Base-by-base conservation (phyloP, 2,888 invertebrate genomes). In the Nomada lathburiana region DNA sequence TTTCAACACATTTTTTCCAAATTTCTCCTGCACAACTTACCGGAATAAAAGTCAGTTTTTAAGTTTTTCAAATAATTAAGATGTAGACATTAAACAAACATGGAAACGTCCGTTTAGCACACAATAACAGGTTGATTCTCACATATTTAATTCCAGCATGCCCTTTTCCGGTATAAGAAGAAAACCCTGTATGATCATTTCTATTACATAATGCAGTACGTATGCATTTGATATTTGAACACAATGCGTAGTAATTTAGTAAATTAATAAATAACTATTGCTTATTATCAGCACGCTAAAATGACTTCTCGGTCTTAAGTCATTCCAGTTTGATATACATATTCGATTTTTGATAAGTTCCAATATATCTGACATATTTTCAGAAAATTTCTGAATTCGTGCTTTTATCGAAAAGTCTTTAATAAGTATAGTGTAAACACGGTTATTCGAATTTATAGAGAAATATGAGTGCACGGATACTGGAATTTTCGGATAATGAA, bases 41-140 rank as follows among this genome's bases (percentile, higher is more conserved):
- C 7, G 36, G 7, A 36, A 36, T 26, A 36, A 36, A 36, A 0
- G 9, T 36, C 7, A 36, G 36, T 36, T 26, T 26, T 26, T 26
- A 26, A 2, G 23, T 23, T 23, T 23, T 4, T 36, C 13, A n/a
- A 42, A 52, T 52, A 72, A 2, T 7, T 5, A 29, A 7, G 23
- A 10, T 11, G 7, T 53, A 42, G 64, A 64, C 53, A 44, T 9
- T 5, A 64, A 7, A n/a, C n/a, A 23, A 72, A 63, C 3, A 63
- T 29, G 5, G 23, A 53, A 53, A 53, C 13, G 2, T 23, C 23
- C 7, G 47, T 63, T 72, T 42, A 42, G 18, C 23, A 52, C 16
- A 18, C 47, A 69, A 57, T 26, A 69, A 57, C 72, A 64, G 44
- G 10, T 18, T 55, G 64, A 72, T 72, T 53, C 64, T 53, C 53